Conservation (phyloP, 2,113 vertebrate genomes). For the Marcusenius ussheri region DNA sequence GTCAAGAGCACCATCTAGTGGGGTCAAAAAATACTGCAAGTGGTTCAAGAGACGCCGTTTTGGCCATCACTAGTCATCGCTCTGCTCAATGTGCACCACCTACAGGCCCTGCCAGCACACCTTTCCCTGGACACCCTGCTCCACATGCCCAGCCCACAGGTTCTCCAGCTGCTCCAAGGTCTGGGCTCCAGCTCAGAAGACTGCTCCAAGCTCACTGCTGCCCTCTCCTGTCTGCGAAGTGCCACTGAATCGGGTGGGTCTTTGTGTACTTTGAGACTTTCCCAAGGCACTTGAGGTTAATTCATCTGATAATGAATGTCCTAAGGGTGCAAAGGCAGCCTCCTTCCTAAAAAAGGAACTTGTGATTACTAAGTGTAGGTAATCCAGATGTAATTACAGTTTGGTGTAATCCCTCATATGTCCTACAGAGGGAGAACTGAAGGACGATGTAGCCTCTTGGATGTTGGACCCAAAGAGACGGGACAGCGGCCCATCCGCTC, state of each 20-base stretch:
- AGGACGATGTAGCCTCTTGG: slow-evolving; percentile 64
- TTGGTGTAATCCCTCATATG: not conserved
- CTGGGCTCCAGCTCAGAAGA: slow-evolving; percentile 83
- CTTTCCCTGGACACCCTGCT: slow-evolving; percentile 86
- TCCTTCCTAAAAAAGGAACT: not conserved
- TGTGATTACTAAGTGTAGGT: not conserved
- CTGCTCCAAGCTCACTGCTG: slow-evolving; percentile 77
- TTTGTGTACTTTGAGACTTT: not conserved
- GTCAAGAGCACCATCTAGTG: not conserved
- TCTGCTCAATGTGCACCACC: not conserved
- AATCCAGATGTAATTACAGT: not conserved
- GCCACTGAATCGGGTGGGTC: slow-evolving; percentile 77
- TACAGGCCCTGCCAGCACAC: slow-evolving; percentile 76
- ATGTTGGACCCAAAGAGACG: slow-evolving; percentile 65
- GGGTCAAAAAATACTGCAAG: not conserved
- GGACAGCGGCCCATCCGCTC: slow-evolving; percentile 64
- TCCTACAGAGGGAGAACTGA: slow-evolving; percentile 70
- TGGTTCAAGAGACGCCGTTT: not conserved
- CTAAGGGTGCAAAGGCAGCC: not conserved
- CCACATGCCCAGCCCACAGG: slow-evolving; percentile 84
- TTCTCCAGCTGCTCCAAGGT: slow-evolving; percentile 79
- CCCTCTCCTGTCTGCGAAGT: slow-evolving; percentile 83
- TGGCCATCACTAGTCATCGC: not conserved
- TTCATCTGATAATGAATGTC: not conserved
- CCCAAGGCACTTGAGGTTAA: not conserved